These are phyloP conservation scores for Danionella dracula DNA, from an alignment of 2,797 vertebrate species.

Conservation along the genomic window DNA sequence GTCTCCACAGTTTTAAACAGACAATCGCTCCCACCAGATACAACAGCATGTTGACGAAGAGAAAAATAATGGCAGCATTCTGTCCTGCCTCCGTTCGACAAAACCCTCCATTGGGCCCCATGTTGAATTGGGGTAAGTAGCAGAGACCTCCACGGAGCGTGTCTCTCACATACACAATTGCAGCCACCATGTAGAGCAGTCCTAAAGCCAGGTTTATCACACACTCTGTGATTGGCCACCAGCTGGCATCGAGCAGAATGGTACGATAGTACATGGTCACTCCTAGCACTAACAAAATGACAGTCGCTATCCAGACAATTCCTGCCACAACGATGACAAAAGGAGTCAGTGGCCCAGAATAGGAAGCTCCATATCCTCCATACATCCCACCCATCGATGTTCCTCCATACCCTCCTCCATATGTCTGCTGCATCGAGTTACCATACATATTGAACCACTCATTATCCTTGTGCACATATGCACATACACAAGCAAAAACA, in stretches of 20 bases:
- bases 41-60: slow-evolving; percentile 80
- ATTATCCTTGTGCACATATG: slow-evolving; percentile 84
- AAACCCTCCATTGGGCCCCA: slow-evolving; percentile 75
- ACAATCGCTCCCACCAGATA: slow-evolving; percentile 81
- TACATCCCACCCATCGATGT: slow-evolving; percentile 34
- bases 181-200: slow-evolving; percentile 78
- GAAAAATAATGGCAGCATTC: slow-evolving; percentile 84
- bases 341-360: slow-evolving; percentile 85
- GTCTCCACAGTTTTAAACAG: slow-evolving; percentile 87
- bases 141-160: slow-evolving; percentile 90
- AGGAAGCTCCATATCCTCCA: slow-evolving; percentile 61
- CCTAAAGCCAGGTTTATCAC: slow-evolving; percentile 79
- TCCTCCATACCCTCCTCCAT: slow-evolving; percentile 65
- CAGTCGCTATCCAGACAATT: slow-evolving; percentile 80
- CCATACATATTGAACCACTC: slow-evolving; percentile 87
- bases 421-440: slow-evolving; percentile 64
- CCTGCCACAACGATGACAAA: slow-evolving; percentile 86
- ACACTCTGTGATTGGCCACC: slow-evolving; percentile 92
- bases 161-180: slow-evolving; percentile 85
- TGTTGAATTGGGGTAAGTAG: slow-evolving; percentile 79
- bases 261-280: slow-evolving; percentile 92
- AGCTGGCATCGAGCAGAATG: slow-evolving; percentile 86
- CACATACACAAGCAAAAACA: slow-evolving; percentile 82
- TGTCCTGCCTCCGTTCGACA: slow-evolving; percentile 90
- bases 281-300: slow-evolving; percentile 84